Base-by-base conservation (phyloP, 2,797 vertebrate genomes). In the Hippocampus kuda region DNA sequence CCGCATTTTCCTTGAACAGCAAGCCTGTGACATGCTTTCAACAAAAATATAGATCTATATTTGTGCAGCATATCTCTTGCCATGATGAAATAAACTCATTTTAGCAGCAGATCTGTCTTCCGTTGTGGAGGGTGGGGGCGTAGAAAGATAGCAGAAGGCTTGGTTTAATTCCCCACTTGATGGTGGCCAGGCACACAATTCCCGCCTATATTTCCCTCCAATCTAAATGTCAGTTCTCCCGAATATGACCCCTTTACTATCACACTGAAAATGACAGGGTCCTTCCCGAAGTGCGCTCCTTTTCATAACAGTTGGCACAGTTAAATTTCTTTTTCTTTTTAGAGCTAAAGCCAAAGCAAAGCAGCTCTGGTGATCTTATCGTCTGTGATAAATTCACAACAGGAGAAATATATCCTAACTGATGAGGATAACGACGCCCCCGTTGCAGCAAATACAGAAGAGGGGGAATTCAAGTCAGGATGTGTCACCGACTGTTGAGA, bases 361-460 rank as follows among this genome's bases (percentile, higher is more conserved):
- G 69, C 22, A 66, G 38, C 61, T 66, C 57, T 70, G 41, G 72
- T 62, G 57, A 42, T 70, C 64, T 65, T 65, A 64, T 77, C 66
- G 38, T 18, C 44, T 26, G 54, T 51, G 67, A 68, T 66, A 65
- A 72, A 72, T 46, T 34, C 30, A 5, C 41, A 15, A 42, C 63
- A 56, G 67, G 24, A 70, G 68, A 73, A 76, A 69, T 59, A 62
- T 65, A 56, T 71, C 65, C 54, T 41, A 60, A 70, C 59, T 68
- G 56, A 68, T 13, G 11, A 67, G 59, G 51, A 48, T 46, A 26
- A 5, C 63, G 70, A 71, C 42, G 12, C 68, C 34, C 60, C 48
- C 27, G 24, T 6, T 20, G 44, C 41, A 59, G 73, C 51, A 61
- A 18, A 20, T 46, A 66, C n/a, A 38, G 38, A 42, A 44, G 22